Percentiles rank a stretch among this genome's conserved stretches.
Conservation (phyloP, 2,888 invertebrate genomes). For the Myopa tessellatipennis region DNA sequence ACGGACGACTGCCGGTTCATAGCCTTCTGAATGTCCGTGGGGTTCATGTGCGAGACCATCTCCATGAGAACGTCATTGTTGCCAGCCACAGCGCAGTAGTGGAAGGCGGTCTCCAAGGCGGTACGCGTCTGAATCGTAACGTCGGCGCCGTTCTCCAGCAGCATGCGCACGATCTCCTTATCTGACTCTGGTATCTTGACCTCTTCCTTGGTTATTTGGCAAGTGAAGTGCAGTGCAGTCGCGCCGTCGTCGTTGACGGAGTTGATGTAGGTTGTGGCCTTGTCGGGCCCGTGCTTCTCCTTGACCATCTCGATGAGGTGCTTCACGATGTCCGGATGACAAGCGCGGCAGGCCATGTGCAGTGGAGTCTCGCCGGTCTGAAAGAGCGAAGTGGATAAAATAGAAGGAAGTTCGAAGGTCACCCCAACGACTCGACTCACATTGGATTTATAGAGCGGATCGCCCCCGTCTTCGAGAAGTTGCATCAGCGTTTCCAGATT, state of each 20-base stretch:
- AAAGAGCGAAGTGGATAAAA: slow-evolving; percentile 6
- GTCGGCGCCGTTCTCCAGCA: slow-evolving; percentile 93
- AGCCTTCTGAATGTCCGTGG: slow-evolving; percentile 91
- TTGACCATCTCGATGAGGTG: slow-evolving; percentile 88
- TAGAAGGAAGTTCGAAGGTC: background rate
- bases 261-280: slow-evolving; percentile 88
- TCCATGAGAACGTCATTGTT: slow-evolving; percentile 95
- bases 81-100: slow-evolving; percentile 93
- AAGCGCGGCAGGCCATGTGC: slow-evolving; percentile 91
- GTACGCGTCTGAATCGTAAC: slow-evolving; percentile 85
- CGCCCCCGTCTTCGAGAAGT: slow-evolving; percentile 92
- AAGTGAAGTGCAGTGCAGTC: slow-evolving; percentile 93
- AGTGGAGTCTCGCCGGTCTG: slow-evolving; percentile 95
- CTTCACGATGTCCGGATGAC: slow-evolving; percentile 85
- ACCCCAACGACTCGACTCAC: slow-evolving; percentile 69
- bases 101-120: slow-evolving; percentile 93
- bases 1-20: slow-evolving; percentile 93
- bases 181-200: slow-evolving; percentile 79
- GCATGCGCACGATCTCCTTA: slow-evolving; percentile 88
- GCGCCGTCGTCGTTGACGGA: slow-evolving; percentile 92
- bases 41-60: slow-evolving; percentile 91
- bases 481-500: slow-evolving; percentile 87
- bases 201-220: slow-evolving; percentile 86
- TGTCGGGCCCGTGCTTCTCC: slow-evolving; percentile 79
- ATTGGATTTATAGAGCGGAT: slow-evolving; percentile 91